A percentile compares a stretch with the other conserved stretches of the same genome.
Evolutionary conservation across 2,113 vertebrate species (phyloP).

Genomic region (Lampris megalopsis): DNA sequence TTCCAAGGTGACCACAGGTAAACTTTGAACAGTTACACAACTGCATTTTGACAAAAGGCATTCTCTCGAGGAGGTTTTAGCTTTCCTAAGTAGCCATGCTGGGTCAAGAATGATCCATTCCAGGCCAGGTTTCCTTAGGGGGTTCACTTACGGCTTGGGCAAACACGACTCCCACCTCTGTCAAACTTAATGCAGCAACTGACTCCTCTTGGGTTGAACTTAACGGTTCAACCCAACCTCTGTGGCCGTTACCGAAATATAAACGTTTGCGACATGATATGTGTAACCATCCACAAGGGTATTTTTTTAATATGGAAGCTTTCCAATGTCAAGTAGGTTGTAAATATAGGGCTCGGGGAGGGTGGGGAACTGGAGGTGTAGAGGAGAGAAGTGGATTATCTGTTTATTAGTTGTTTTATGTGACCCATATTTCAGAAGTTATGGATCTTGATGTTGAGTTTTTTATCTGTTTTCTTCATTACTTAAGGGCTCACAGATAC

Average conservation of each 20-base stretch:
- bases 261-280: constrained; percentile 46
- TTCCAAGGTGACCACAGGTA: not conserved
- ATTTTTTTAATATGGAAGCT: constrained; percentile 40
- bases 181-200: constrained; percentile 16
- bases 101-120: not conserved
- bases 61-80: not conserved
- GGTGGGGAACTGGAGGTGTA: constrained; percentile 28
- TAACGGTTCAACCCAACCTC: constrained; percentile 18
- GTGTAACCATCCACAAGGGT: constrained; percentile 31
- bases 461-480: constrained; percentile 83
- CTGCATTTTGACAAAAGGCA: not conserved
- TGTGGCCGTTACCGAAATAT: constrained; percentile 33
- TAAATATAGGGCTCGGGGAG: constrained; percentile 53
- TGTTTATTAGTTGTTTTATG: constrained; percentile 81
- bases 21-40: not conserved
- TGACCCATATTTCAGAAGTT: constrained; percentile 64
- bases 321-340: constrained; percentile 39
- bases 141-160: not conserved
- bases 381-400: constrained; percentile 66
- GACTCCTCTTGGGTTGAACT: not conserved
- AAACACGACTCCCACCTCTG: constrained; percentile 1
- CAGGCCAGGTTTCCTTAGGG: not conserved
- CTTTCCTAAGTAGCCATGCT: not conserved
- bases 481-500: constrained; percentile 49
- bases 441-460: constrained; percentile 65